Evolutionary conservation across 2,797 vertebrate genomes (phyloP), one percentile per base, ranked within the genome.

Genomic region (Anabacerthia variegaticeps): DNA sequence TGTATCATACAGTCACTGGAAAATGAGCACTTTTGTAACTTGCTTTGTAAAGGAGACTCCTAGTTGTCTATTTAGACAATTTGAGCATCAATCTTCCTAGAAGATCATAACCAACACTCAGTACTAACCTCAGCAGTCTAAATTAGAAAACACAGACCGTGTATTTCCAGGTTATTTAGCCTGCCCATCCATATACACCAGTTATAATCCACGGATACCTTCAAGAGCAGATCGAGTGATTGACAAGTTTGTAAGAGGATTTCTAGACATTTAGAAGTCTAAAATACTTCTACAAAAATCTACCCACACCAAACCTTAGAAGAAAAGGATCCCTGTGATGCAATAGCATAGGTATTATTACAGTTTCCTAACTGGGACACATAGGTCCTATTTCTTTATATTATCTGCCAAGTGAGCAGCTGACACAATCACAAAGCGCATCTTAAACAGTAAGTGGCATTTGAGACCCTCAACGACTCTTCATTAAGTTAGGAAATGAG

Each of bases 401-500:
- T 24, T 65, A 18, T 36, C 56, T 85, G 77, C 67, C 63, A 74
- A 69, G 59, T 23, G 44, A 91, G 73, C 56, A 92, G 69, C 85
- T 78, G 88, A 90, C 46, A 68, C 14, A 63, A 69, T 52, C 41
- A 43, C 24, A 9, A 85, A 82, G 19, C 59, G 76, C 32, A 62
- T 55, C 41, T 89, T 76, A 74, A 92, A 84, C 24, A 61, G 65
- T 62, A 87, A 86, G 90, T 76, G 67, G 41, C 84, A 91, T 89
- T 61, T 88, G 62, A 95, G 73, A 88, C 2, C 10, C 85, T 89
- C 62, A 76, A 72, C 82, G 59, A 76, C 71, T 93, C 88, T 92
- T 91, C 74, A 94, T 88, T 82, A 92, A 89, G 79, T 85, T 88
- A 86, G 67, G 44, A 92, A 92, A 90, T 1, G 6, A 92, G 71